phyloP scores from a whole-genome alignment of 2,888 invertebrate species.

The Taenaris catops region DNA sequence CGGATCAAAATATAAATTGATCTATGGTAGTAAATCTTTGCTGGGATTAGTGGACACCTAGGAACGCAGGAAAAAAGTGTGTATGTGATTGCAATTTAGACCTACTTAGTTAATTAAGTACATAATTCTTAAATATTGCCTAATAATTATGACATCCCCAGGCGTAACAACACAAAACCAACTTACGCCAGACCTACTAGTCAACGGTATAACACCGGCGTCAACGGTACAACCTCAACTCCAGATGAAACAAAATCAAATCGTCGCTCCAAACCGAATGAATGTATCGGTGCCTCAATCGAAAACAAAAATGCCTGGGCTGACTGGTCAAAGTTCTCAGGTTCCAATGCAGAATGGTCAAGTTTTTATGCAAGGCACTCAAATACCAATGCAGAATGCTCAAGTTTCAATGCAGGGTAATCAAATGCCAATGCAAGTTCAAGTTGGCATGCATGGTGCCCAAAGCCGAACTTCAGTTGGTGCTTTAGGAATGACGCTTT shows the following conservation, averaged over 20 bases:
- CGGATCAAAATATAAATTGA: no score
- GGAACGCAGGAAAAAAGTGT: no score
- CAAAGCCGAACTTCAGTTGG: background rate
- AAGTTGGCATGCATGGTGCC: no score
- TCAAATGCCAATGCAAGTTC: background rate
- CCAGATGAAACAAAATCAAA: slow-evolving; percentile 26
- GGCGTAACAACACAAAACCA: slow-evolving; percentile 44
- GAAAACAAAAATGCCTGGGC: slow-evolving; percentile 1
- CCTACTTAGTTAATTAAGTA: no score
- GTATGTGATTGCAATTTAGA: no score
- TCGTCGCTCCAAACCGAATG: slow-evolving; percentile 6
- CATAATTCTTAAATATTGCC: no score
- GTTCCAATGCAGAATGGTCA: slow-evolving; percentile 8
- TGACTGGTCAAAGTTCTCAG: background rate
- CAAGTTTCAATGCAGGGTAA: background rate
- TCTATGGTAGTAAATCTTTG: no score
- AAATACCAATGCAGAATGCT: background rate
- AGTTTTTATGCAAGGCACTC: slow-evolving; percentile 3
- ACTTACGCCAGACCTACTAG: slow-evolving; percentile 57
- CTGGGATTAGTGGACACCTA: no score
- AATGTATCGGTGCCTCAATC: background rate
- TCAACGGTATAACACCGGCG: slow-evolving; percentile 41
- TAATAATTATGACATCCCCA: no score
- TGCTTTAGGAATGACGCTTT: no score
- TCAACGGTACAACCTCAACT: slow-evolving; percentile 27